A percentile compares a stretch with the other conserved stretches of the same genome.
Evolutionary conservation across 2,113 vertebrate genomes (phyloP).

Genomic region (Corapipo altera): DNA sequence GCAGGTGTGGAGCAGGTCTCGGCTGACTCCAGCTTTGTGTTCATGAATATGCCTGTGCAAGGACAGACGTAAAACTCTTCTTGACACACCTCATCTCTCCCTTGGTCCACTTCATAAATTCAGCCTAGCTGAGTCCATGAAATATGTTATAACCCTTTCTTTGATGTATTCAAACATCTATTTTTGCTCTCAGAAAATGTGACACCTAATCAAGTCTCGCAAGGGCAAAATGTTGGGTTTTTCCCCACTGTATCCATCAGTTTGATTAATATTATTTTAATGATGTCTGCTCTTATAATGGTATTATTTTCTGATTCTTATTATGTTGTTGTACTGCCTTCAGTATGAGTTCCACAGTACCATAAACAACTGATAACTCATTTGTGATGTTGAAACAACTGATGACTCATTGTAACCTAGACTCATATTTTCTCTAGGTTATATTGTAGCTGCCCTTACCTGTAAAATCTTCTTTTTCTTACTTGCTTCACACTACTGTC

Average conservation of each 20-base stretch:
- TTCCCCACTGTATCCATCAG: background rate
- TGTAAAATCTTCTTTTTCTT: background rate
- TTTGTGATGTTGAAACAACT: no score
- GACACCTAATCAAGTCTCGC: background rate
- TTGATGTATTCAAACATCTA: background rate
- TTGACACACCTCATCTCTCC: background rate
- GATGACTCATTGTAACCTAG: no score
- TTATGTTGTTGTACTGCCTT: background rate
- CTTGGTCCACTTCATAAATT: background rate
- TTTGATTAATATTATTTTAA: background rate
- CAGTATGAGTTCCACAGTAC: background rate
- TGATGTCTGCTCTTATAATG: background rate
- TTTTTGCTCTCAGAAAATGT: background rate
- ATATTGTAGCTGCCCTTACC: background rate
- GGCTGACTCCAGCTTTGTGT: rapidly evolving
- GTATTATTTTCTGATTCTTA: background rate
- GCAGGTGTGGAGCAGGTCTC: background rate
- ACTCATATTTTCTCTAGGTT: background rate
- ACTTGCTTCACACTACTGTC: background rate
- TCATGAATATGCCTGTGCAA: rapidly evolving
- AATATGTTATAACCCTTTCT: background rate
- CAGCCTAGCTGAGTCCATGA: background rate
- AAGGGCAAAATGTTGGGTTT: background rate
- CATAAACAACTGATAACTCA: background rate
- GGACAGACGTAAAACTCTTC: background rate